Conservation (phyloP, 2,797 vertebrate genomes). For the Glyptemys insculpta region DNA sequence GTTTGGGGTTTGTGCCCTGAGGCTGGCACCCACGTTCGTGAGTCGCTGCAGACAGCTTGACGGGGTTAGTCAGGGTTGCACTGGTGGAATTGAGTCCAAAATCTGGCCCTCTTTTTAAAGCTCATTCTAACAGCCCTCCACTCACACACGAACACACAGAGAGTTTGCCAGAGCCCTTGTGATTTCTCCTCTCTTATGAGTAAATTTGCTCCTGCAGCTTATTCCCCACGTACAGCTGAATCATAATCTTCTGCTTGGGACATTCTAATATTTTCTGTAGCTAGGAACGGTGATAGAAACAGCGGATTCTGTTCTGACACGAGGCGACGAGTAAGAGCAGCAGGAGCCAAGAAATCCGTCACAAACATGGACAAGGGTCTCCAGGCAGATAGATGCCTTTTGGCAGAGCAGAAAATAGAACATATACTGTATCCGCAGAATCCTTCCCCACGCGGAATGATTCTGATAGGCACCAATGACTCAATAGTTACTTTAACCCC, state of each 20-base stretch:
- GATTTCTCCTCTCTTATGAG: background rate
- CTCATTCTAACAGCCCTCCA: fast-evolving
- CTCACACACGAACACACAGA: fast-evolving
- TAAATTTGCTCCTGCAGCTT: fast-evolving
- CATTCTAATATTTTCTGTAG: fast-evolving
- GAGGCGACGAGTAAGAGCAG: background rate
- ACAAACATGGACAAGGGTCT: background rate
- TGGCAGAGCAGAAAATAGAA: background rate
- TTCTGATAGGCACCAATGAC: background rate
- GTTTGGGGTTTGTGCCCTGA: background rate
- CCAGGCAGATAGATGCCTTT: fast-evolving
- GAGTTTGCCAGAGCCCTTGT: background rate
- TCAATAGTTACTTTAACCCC: background rate
- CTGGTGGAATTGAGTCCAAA: no score
- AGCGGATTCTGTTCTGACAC: fast-evolving
- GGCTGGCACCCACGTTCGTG: background rate
- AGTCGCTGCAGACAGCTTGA: no score
- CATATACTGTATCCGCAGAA: background rate
- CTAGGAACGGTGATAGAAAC: fast-evolving
- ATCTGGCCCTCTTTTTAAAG: fast-evolving
- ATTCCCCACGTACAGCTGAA: background rate
- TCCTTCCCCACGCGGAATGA: background rate
- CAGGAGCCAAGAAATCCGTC: fast-evolving
- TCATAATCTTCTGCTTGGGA: background rate
- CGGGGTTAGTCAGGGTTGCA: no score